These are phyloP conservation scores for Rhabdophis nuchalis DNA, from an alignment of 2,797 vertebrate species.

Conservation along the genomic window DNA sequence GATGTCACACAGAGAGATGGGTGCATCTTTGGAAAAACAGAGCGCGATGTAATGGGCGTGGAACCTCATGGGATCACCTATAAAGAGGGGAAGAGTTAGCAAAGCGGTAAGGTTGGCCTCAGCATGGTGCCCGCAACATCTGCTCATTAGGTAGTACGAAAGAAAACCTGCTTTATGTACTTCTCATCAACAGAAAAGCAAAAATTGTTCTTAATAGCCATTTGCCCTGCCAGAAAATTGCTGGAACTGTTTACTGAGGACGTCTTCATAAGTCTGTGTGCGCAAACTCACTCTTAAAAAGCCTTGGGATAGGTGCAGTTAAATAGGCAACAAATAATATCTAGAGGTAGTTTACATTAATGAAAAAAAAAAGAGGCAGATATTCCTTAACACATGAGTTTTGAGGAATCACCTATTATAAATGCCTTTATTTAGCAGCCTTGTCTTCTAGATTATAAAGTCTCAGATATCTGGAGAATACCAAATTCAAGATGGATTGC, in stretches of 20 bases:
- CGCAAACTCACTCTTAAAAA: not conserved
- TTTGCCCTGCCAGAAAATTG: not conserved
- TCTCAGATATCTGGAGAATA: not conserved
- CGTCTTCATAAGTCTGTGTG: not conserved
- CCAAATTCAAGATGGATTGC: not conserved
- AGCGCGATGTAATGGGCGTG: constrained; percentile 87
- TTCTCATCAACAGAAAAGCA: not conserved
- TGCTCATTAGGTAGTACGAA: not conserved
- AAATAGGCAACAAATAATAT: not conserved
- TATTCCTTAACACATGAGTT: not conserved
- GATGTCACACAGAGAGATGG: constrained; percentile 72
- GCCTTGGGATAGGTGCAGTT: not conserved
- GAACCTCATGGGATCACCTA: constrained; percentile 86
- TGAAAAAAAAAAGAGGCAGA: not conserved
- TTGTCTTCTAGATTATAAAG: not conserved
- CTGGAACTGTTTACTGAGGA: not conserved
- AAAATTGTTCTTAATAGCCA: not conserved
- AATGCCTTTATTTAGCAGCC: not conserved
- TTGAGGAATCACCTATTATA: not conserved
- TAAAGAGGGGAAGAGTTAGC: not conserved
- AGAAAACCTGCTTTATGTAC: not conserved
- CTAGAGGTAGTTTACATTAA: not conserved
- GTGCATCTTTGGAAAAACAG: constrained; percentile 70
- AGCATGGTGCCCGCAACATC: not conserved
- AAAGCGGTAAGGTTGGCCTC: too few species aligned